Conservation (phyloP, 2,113 vertebrate genomes). For the Picathartes gymnocephalus region DNA sequence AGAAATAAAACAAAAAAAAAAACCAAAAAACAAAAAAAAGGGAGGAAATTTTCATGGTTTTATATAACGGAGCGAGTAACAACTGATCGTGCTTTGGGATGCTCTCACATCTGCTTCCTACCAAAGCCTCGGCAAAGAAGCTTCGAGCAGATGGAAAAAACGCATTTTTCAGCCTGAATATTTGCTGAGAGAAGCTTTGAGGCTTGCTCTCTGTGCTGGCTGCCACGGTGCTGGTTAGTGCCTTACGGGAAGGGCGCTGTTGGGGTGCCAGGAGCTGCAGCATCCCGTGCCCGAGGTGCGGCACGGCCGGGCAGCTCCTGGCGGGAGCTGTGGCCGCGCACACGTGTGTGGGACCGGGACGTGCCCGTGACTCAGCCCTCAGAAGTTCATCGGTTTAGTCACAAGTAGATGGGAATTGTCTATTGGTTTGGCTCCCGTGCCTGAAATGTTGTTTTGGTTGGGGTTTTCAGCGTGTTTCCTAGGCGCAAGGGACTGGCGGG, state of each 20-base stretch:
- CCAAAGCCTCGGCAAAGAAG: slow-evolving; percentile 14
- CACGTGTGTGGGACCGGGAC: background rate
- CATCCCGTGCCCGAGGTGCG: accelerated
- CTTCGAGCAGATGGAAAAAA: slow-evolving; percentile 20
- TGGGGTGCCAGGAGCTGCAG: background rate
- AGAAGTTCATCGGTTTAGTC: background rate
- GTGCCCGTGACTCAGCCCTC: background rate
- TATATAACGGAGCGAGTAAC: slow-evolving; percentile 13
- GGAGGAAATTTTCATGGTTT: slow-evolving; percentile 29
- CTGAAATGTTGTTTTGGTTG: background rate
- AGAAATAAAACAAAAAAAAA: background rate
- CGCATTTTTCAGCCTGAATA: background rate
- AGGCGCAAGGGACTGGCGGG: background rate
- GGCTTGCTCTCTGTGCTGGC: background rate
- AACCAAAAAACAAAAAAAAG: background rate
- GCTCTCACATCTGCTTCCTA: slow-evolving; percentile 54
- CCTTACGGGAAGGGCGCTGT: background rate
- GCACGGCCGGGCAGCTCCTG: accelerated
- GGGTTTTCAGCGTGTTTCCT: background rate
- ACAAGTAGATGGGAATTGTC: background rate
- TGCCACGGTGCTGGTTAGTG: background rate
- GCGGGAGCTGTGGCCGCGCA: accelerated
- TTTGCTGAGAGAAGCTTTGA: background rate
- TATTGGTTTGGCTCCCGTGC: background rate
- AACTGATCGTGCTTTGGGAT: slow-evolving; percentile 1